Evolutionary conservation across 2,888 invertebrate genomes (phyloP).

Genomic region (Cerastis leucographa): DNA sequence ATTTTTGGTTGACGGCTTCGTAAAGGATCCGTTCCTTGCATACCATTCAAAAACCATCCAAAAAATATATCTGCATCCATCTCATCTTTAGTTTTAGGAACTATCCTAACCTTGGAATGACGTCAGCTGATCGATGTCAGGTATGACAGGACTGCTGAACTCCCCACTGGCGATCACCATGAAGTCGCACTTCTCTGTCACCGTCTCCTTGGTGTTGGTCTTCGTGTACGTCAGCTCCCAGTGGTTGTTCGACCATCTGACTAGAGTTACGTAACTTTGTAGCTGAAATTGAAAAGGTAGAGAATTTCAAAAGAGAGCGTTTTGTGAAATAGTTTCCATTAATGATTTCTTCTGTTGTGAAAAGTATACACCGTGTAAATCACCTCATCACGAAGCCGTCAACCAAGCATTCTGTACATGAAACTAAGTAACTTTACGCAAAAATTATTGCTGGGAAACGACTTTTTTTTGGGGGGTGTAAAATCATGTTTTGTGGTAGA

Average conservation of each 20-base stretch:
- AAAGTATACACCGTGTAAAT: too few species aligned
- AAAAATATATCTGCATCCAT: too few species aligned
- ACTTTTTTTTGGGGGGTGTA: too few species aligned
- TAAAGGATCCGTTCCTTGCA: too few species aligned
- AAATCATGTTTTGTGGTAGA: too few species aligned
- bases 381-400: too few species aligned
- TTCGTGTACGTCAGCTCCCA: slow-evolving; percentile 89
- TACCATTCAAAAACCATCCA: neutral
- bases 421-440: too few species aligned
- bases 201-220: slow-evolving; percentile 80
- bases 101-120: slow-evolving; percentile 80
- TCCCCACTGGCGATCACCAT: slow-evolving; percentile 93
- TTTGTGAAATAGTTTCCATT: neutral
- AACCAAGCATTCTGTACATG: too few species aligned
- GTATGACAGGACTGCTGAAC: slow-evolving; percentile 79
- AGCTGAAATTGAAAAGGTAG: slow-evolving; percentile 79
- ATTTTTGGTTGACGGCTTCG: too few species aligned
- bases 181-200: slow-evolving; percentile 90
- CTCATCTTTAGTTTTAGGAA: neutral
- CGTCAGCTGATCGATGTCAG: slow-evolving; percentile 78
- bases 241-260: slow-evolving; percentile 79
- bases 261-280: slow-evolving; percentile 84
- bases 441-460: too few species aligned
- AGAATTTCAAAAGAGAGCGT: neutral
- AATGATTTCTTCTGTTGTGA: neutral